Evolutionary conservation across 2,888 invertebrate genomes (phyloP).

Genomic region (Drosophila atripex): DNA sequence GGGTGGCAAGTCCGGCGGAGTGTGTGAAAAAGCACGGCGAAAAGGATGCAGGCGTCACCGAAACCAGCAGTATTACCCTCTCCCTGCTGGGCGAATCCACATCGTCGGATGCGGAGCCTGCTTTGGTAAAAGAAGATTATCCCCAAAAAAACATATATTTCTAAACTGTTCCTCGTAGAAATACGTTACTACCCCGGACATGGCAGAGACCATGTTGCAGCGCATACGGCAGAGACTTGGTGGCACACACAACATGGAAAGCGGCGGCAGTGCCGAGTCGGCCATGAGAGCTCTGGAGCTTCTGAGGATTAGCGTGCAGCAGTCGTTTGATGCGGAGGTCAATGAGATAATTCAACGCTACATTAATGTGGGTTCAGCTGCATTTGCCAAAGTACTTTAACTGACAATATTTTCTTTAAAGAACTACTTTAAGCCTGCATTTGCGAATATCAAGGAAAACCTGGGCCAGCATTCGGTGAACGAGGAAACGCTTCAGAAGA

Average conservation of each 20-base stretch:
- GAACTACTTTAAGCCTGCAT: slow-evolving; percentile 87
- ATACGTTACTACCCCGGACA: slow-evolving; percentile 81
- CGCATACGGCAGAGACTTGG: slow-evolving; percentile 81
- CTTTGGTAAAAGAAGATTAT: slow-evolving; percentile 40
- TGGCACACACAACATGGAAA: slow-evolving; percentile 62
- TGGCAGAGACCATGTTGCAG: slow-evolving; percentile 82
- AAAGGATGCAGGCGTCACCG: slow-evolving; percentile 32
- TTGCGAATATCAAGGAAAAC: slow-evolving; percentile 87
- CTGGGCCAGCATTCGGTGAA: slow-evolving; percentile 86
- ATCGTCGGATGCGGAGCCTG: slow-evolving; percentile 47
- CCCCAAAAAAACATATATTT: not conserved
- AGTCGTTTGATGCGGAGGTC: slow-evolving; percentile 86
- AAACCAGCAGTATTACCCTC: slow-evolving; percentile 24
- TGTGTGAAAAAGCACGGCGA: slow-evolving; percentile 41
- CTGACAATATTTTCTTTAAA: slow-evolving; percentile 70
- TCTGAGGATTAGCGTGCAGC: slow-evolving; percentile 86
- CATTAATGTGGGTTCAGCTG: slow-evolving; percentile 84
- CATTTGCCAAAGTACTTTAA: no score
- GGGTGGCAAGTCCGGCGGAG: slow-evolving; percentile 66
- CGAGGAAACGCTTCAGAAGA: slow-evolving; percentile 85
- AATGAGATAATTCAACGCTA: slow-evolving; percentile 86
- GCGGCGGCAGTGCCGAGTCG: slow-evolving; percentile 78
- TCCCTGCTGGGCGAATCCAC: slow-evolving; percentile 42
- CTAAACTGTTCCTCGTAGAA: slow-evolving; percentile 60
- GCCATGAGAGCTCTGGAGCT: slow-evolving; percentile 85